Conservation (phyloP, 2,797 vertebrate genomes). For the Poliocrania exsul region DNA sequence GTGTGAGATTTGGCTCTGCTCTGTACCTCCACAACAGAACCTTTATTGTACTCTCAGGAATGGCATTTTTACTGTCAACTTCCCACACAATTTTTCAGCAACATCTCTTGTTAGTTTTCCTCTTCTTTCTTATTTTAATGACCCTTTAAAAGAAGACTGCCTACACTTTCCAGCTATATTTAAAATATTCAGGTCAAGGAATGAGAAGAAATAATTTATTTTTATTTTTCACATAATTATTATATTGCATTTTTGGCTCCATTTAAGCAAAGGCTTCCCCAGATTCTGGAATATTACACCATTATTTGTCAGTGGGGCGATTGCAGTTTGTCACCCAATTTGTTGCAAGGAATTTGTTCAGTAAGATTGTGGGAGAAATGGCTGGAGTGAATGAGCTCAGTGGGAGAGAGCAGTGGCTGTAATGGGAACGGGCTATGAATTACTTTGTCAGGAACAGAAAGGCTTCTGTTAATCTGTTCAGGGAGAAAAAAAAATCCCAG, state of each 20-base stretch:
- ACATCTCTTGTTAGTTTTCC: neutral
- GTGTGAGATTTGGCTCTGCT: conserved; percentile 6
- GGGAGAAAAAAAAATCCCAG: neutral
- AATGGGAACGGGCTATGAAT: neutral
- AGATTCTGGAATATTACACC: neutral
- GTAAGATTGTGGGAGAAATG: neutral
- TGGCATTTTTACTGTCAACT: neutral
- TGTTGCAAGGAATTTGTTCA: neutral
- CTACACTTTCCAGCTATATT: neutral
- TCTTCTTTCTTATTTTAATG: neutral
- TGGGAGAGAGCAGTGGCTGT: neutral
- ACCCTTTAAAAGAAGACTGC: neutral
- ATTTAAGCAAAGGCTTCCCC: neutral
- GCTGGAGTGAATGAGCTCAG: neutral
- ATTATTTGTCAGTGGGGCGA: neutral
- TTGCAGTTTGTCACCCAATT: neutral
- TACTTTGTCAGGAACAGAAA: neutral
- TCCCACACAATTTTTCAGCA: neutral
- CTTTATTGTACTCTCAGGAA: neutral
- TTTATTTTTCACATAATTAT: neutral
- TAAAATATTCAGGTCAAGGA: neutral
- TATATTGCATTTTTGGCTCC: neutral
- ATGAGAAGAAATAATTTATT: neutral
- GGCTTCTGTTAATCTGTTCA: neutral
- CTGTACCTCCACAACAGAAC: neutral